Base-by-base conservation (phyloP, 2,797 vertebrate species). In the Silurus lanzhouensis region DNA sequence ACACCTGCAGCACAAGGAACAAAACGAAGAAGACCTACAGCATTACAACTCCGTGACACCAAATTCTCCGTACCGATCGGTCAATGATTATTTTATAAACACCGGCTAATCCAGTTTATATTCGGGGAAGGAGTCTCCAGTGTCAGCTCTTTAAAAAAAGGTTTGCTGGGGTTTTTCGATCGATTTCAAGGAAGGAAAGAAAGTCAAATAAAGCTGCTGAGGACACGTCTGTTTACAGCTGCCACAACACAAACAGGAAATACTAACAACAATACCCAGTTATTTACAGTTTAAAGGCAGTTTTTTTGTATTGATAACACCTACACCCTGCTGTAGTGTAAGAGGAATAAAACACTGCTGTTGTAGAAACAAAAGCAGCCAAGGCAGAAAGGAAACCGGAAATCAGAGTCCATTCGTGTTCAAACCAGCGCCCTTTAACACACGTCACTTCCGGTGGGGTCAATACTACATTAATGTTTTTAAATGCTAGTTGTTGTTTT, bases 1-100 rank as follows among this genome's bases (percentile, higher is more conserved):
- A 99, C 88, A 99, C 97, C 98, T 99, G 74, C 66, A 22, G 6
- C 10, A 83, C 7, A 38, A 7, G 1, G 19, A 63, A 57, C 1
- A 15, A 22, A 9, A 66, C n/a, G 10, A 2, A n/a, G 6, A n/a
- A 22, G 20, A n/a, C 20, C 55, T 10, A 25, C 12, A n/a, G 31
- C 15, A 17, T 58, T 10, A 60, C 27, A 22, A 19, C 17, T 6
- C 57, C 2, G 2, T 20, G 13, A 17, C 2, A 19, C 1, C 4
- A 1, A 10, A 17, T 31, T 19, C 27, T 70, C 12, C 6, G 6
- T 27, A 15, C 55, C 15, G 48, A 75, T 60, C 3, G 25, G 46
- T 74, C 44, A 74, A 38, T 38, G 38, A 38, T 38, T 38, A 38
- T 38, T 38, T 5, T 38, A 38, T 38, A 38, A 38, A 38, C 38